A percentile compares a stretch with the other conserved stretches of the same genome.
Evolutionary conservation across 2,888 invertebrate species (phyloP).

Genomic region (Macropis europaea): DNA sequence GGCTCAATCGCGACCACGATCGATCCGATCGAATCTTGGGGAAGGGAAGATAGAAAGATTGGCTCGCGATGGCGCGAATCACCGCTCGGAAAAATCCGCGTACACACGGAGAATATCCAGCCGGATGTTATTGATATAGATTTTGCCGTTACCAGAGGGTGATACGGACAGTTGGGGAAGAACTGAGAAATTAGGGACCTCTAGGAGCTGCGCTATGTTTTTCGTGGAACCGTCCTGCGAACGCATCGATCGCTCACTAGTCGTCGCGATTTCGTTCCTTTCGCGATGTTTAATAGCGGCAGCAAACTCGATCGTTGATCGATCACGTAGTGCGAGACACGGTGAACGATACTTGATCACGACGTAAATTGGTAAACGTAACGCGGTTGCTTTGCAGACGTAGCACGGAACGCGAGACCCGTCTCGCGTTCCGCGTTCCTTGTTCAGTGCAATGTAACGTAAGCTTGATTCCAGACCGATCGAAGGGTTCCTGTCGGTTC

Average conservation of each 20-base stretch:
- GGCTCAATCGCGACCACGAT: conserved; percentile 26
- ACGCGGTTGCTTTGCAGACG: background rate
- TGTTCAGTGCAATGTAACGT: conserved; percentile 15
- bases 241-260: conserved; percentile 52
- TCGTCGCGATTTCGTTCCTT: conserved; percentile 15
- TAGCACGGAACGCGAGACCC: background rate
- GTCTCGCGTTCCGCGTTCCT: background rate
- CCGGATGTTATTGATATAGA: conserved; percentile 68
- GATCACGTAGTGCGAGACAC: conserved; percentile 2
- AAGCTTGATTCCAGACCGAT: conserved; percentile 38
- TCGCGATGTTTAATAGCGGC: background rate
- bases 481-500: conserved; percentile 56
- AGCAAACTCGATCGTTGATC: background rate
- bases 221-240: conserved; percentile 49
- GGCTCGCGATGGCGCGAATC: conserved; percentile 4
- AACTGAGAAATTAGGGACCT: conserved; percentile 52
- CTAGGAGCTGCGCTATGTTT: conserved; percentile 57
- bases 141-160: conserved; percentile 74
- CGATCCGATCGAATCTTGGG: background rate
- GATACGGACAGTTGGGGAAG: conserved; percentile 63
- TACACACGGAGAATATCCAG: conserved; percentile 35
- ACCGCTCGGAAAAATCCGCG: conserved; percentile 39
- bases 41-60: background rate
- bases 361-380: conserved; percentile 25
- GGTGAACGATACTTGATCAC: too few species aligned